Conservation (phyloP, 2,113 vertebrate species). For the Gracilinanus agilis region DNA sequence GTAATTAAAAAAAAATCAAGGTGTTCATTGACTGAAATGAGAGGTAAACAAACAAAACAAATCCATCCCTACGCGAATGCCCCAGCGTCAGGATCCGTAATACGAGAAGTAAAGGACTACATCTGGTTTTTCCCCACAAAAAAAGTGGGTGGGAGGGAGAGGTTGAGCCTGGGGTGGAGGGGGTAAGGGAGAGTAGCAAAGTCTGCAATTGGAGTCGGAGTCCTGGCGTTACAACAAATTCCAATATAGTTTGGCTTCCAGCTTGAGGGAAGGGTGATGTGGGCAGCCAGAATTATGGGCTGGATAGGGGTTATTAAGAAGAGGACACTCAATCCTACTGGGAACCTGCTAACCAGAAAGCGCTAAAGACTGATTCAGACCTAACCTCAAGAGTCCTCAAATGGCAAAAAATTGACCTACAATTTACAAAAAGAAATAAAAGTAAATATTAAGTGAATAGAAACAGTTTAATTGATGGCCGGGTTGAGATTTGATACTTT, state of each 20-base stretch:
- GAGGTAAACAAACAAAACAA: background rate
- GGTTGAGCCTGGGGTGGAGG: rapidly evolving
- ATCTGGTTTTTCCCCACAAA: background rate
- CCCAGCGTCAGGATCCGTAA: background rate
- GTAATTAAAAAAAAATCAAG: background rate
- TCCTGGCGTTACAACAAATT: background rate
- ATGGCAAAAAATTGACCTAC: background rate
- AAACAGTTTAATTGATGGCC: background rate
- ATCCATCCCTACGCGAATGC: background rate
- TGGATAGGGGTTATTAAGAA: background rate
- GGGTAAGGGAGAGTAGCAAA: background rate
- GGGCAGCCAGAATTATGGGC: background rate
- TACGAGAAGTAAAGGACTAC: background rate
- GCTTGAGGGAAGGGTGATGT: background rate
- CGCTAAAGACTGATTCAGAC: background rate
- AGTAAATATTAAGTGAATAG: background rate
- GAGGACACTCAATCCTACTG: background rate
- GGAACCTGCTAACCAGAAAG: background rate
- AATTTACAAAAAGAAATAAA: background rate
- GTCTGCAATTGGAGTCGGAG: background rate
- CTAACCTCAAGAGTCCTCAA: background rate
- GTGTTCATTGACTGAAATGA: background rate
- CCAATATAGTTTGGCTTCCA: background rate
- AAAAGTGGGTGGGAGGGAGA: no score
- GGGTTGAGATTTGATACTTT: background rate